Conservation (phyloP, 2,888 invertebrate species). For the Dusona sp. region DNA sequence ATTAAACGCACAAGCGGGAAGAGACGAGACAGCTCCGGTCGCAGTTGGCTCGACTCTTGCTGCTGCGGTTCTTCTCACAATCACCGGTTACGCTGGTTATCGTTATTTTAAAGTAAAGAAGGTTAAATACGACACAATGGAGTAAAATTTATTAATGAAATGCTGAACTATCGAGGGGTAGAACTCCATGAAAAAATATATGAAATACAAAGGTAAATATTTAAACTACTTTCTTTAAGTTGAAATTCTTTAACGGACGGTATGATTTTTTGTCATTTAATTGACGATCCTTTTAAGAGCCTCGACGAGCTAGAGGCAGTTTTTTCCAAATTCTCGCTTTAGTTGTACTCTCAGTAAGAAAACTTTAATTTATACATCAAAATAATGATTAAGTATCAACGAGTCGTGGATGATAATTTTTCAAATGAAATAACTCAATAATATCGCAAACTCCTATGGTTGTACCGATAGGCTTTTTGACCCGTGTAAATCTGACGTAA, state of each 20-base stretch:
- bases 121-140: constrained; percentile 96
- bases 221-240: not conserved
- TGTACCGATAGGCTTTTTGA: constrained; percentile 77
- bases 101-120: constrained; percentile 95
- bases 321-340: constrained; percentile 56
- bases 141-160: constrained; percentile 85
- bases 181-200: not conserved
- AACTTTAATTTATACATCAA: not conserved
- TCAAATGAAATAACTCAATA: constrained; percentile 48
- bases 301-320: constrained; percentile 31
- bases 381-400: not conserved
- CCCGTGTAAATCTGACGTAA: constrained; percentile 35
- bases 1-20: constrained; percentile 85
- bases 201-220: not conserved
- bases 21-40: constrained; percentile 94
- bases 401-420: constrained; percentile 1
- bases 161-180: not conserved
- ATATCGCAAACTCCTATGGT: constrained; percentile 80
- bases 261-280: not conserved
- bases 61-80: constrained; percentile 91
- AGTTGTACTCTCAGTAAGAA: constrained; percentile 27
- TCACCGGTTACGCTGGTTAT: constrained; percentile 94
- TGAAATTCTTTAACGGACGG: not conserved
- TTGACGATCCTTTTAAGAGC: not conserved
- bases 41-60: constrained; percentile 94